These are phyloP conservation scores for Drosophila monieri DNA, from an alignment of 2,888 invertebrate genomes.

Conservation along the genomic window DNA sequence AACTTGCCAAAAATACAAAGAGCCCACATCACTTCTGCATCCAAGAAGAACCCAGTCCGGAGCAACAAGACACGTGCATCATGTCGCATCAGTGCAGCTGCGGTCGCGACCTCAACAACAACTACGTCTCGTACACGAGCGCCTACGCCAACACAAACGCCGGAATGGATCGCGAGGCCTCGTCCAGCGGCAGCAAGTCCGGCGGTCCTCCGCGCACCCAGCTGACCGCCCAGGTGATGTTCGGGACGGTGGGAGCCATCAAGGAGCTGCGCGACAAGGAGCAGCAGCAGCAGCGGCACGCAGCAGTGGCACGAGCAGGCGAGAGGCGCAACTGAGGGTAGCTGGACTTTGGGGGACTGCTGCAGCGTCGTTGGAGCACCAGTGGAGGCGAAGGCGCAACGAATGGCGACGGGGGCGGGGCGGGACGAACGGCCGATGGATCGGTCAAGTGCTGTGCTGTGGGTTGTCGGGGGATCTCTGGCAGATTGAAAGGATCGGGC, in stretches of 20 bases:
- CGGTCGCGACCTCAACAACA: constrained; percentile 84
- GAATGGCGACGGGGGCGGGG: constrained; percentile 4
- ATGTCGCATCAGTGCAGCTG: constrained; percentile 85
- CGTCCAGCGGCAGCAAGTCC: constrained; percentile 57
- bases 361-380: constrained; percentile 1
- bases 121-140: constrained; percentile 83
- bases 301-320: constrained; percentile 79
- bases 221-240: constrained; percentile 90
- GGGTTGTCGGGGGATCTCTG: constrained; percentile 44
- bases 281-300: constrained; percentile 86
- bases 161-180: constrained; percentile 80
- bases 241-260: constrained; percentile 89
- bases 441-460: constrained; percentile 47
- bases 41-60: constrained; percentile 1
- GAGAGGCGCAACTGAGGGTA: constrained; percentile 81
- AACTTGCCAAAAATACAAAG: constrained; percentile 18
- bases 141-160: constrained; percentile 83
- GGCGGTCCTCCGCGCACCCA: constrained; percentile 81
- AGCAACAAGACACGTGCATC: constrained; percentile 46
- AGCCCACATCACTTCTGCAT: neutral
- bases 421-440: constrained; percentile 31
- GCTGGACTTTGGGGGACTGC: neutral
- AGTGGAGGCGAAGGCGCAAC: constrained; percentile 10
- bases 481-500: constrained; percentile 15
- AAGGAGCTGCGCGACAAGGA: constrained; percentile 90